A percentile compares a stretch with the other conserved stretches of the same genome.
Evolutionary conservation across 2,888 invertebrate species (phyloP).

Genomic region (Acholoe squamosa): DNA sequence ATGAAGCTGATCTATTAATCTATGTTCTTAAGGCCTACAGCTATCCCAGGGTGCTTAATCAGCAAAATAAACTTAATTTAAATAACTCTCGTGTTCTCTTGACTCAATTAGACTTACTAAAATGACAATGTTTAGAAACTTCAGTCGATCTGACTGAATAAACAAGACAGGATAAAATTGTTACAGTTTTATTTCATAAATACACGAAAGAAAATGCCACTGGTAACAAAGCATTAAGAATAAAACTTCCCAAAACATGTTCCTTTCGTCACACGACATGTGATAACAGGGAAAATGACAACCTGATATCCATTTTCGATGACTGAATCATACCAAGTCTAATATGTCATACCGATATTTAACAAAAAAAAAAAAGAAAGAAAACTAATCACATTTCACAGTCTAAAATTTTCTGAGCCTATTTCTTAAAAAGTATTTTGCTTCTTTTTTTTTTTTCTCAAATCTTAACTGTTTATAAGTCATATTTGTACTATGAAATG

Average conservation of each 20-base stretch:
- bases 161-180: not conserved
- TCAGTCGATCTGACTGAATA: not conserved
- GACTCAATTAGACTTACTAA: too few species aligned
- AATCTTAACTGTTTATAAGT: not conserved
- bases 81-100: too few species aligned
- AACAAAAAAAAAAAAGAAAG: too few species aligned
- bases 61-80: not conserved
- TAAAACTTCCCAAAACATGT: not conserved
- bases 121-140: not conserved
- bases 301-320: too few species aligned
- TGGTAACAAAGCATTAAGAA: not conserved
- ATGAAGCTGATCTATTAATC: not conserved
- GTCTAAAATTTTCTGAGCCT: too few species aligned
- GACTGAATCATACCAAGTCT: too few species aligned
- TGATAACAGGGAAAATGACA: too few species aligned
- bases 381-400: too few species aligned
- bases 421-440: too few species aligned
- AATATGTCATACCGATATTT: too few species aligned
- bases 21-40: not conserved
- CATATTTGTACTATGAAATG: not conserved
- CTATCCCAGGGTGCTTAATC: not conserved
- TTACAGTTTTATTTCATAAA: slow-evolving; percentile 48
- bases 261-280: too few species aligned
- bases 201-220: not conserved
- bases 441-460: too few species aligned